Evolutionary conservation across 2,888 invertebrate genomes (phyloP).

Genomic region (Mythimna pallens): DNA sequence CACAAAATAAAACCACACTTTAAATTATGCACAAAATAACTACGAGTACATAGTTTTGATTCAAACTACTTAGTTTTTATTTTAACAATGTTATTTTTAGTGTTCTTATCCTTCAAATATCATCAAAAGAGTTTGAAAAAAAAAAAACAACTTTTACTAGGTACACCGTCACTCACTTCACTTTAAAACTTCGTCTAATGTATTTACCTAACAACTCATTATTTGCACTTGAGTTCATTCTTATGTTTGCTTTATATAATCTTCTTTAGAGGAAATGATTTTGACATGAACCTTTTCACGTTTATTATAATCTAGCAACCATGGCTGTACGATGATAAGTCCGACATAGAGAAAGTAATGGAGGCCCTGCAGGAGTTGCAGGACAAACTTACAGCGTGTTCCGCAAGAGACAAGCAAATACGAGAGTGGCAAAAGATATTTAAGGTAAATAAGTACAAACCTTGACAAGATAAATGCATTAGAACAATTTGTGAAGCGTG

Average conservation of each 20-base stretch:
- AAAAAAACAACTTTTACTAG: too few relatives aligned
- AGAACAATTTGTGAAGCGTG: background rate
- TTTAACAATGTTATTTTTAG: background rate
- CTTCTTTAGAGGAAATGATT: background rate
- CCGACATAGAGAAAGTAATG: conserved; percentile 92
- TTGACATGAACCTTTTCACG: conserved; percentile 3
- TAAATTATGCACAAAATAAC: background rate
- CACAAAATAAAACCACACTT: background rate
- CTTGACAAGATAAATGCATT: background rate
- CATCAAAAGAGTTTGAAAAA: too few relatives aligned
- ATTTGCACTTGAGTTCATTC: background rate
- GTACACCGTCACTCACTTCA: background rate
- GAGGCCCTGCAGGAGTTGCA: conserved; percentile 92
- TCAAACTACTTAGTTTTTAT: background rate
- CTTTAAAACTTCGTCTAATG: background rate
- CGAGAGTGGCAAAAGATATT: conserved; percentile 96
- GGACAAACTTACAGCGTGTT: conserved; percentile 91
- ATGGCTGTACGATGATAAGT: conserved; percentile 93
- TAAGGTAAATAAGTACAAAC: conserved; percentile 89
- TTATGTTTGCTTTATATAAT: background rate
- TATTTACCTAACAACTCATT: background rate
- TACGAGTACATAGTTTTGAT: too few relatives aligned
- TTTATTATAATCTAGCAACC: conserved; percentile 90
- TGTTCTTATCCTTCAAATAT: background rate
- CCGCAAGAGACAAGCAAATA: conserved; percentile 93